A percentile compares a stretch with the other conserved stretches of the same genome.
These are phyloP conservation scores for Alviniconcha marisindica DNA, from an alignment of 1,140 invertebrate species.

Conservation along the genomic window DNA sequence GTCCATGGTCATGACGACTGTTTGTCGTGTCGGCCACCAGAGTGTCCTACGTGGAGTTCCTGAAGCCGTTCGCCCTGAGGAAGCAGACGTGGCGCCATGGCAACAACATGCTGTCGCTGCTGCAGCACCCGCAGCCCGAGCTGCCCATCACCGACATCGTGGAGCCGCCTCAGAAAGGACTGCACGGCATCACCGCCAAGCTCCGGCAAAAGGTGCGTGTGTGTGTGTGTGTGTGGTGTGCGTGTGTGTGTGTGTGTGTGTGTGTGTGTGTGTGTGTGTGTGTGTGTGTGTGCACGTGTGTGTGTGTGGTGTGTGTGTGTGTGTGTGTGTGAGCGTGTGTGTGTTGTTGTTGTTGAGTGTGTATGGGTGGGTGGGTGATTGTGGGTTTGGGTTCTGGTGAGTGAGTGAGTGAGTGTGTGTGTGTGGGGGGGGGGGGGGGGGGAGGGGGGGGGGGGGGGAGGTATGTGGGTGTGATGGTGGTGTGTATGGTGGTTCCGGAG, in stretches of 20 bases:
- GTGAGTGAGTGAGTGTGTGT: too few relatives aligned
- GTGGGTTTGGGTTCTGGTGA: too few relatives aligned
- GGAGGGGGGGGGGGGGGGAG: too few relatives aligned
- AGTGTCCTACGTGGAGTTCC: conserved; percentile 73
- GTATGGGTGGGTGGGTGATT: too few relatives aligned
- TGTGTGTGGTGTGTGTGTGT: not conserved
- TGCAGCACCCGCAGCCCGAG: conserved; percentile 69
- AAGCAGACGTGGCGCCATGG: conserved; percentile 73
- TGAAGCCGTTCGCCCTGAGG: conserved; percentile 73
- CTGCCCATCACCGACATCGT: conserved; percentile 69
- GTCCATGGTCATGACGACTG: too few relatives aligned
- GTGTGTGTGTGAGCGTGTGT: not conserved
- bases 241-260: too few relatives aligned
- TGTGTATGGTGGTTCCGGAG: too few relatives aligned
- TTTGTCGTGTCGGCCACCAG: conserved; percentile 52
- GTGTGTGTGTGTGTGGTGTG: too few relatives aligned
- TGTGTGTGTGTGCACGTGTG: not conserved
- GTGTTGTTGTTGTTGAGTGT: too few relatives aligned
- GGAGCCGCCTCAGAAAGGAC: conserved; percentile 68
- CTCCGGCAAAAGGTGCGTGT: conserved; percentile 71
- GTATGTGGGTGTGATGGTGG: too few relatives aligned
- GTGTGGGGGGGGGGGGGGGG: too few relatives aligned
- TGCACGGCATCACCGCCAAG: conserved; percentile 70
- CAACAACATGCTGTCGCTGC: conserved; percentile 71
- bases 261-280: not conserved